These are phyloP conservation scores for Tricholaema leucomelas DNA, from an alignment of 2,113 vertebrate genomes.

Conservation along the genomic window DNA sequence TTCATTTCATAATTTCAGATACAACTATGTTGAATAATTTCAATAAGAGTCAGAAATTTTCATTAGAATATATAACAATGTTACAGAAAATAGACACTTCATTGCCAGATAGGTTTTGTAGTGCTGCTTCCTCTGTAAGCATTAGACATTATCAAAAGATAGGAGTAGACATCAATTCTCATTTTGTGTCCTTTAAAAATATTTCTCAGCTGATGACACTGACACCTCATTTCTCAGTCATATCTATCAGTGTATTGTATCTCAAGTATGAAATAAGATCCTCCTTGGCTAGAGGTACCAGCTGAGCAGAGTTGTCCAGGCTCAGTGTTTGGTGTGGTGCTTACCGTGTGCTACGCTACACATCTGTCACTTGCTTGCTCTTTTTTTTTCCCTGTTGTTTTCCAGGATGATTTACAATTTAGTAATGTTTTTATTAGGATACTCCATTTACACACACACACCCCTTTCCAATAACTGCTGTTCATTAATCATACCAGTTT, in stretches of 20 bases:
- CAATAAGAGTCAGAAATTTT: not conserved
- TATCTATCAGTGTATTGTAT: not conserved
- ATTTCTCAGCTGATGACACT: not conserved
- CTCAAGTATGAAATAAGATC: not conserved
- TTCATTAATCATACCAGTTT: not conserved
- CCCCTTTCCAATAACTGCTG: not conserved
- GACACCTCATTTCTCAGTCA: not conserved
- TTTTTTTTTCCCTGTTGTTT: not conserved
- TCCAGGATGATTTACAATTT: not conserved
- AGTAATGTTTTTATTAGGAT: not conserved
- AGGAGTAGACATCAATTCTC: not conserved
- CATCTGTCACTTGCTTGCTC: not conserved
- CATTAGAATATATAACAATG: not conserved
- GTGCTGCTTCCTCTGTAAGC: not conserved
- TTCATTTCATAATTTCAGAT: not conserved
- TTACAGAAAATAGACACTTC: not conserved
- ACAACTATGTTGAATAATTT: not conserved
- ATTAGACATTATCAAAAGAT: not conserved
- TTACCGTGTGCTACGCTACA: not conserved
- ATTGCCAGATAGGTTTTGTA: not conserved
- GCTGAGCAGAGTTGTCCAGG: not conserved
- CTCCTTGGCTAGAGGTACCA: rapidly evolving
- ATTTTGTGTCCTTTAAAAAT: not conserved
- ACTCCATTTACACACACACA: not conserved
- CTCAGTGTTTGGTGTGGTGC: not conserved